Conservation (phyloP, 2,113 vertebrate species). For the Spheniscus mendiculus region DNA sequence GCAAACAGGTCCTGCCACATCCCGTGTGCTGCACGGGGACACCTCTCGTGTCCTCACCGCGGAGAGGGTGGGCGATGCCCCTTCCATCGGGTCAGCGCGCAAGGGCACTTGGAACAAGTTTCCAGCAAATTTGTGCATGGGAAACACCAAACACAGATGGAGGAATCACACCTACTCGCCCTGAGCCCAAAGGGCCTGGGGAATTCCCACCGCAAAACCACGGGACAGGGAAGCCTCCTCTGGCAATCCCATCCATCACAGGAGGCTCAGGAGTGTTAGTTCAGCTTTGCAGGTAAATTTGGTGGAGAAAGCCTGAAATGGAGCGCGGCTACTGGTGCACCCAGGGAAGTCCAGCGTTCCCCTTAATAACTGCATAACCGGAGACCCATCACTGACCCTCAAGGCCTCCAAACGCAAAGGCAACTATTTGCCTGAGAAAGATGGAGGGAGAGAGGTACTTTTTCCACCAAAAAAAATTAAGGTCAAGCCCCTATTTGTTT, state of each 20-base stretch:
- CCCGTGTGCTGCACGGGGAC: rapidly evolving
- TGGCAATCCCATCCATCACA: neutral
- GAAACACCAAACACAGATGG: neutral
- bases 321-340: neutral
- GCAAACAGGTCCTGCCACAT: neutral
- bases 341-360: neutral
- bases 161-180: neutral
- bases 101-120: neutral
- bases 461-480: neutral
- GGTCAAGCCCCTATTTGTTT: neutral
- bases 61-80: neutral
- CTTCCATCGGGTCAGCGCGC: rapidly evolving
- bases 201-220: neutral
- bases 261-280: neutral
- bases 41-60: rapidly evolving
- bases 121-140: rapidly evolving
- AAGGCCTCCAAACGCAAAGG: neutral
- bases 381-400: neutral
- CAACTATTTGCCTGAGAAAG: neutral
- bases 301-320: neutral
- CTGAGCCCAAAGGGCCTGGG: neutral
- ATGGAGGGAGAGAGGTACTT: neutral
- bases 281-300: neutral
- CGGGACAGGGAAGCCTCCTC: neutral
- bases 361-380: neutral